Conservation (phyloP, 2,888 invertebrate species). For the Chloroclystis v-ata region DNA sequence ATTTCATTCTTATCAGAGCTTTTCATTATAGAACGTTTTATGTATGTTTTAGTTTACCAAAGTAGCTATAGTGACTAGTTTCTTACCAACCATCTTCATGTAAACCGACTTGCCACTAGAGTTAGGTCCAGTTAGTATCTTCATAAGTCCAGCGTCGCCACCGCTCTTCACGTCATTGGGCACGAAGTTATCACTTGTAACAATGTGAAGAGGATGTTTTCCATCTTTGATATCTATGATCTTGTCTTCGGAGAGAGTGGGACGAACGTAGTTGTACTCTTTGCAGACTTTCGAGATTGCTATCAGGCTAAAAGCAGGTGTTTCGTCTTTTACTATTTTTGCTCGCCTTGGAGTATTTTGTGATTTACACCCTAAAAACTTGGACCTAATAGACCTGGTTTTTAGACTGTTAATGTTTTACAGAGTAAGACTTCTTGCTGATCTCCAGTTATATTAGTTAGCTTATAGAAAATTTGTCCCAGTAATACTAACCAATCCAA, state of each 20-base stretch:
- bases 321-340: too few relatives aligned
- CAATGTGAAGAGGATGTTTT: slow-evolving; percentile 87
- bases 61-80: neutral
- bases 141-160: slow-evolving; percentile 76
- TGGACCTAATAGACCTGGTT: too few relatives aligned
- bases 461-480: too few relatives aligned
- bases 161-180: slow-evolving; percentile 84
- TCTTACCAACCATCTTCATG: slow-evolving; percentile 84
- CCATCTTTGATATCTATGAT: slow-evolving; percentile 81
- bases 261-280: slow-evolving; percentile 82
- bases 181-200: slow-evolving; percentile 82
- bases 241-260: slow-evolving; percentile 77
- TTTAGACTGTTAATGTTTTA: too few relatives aligned
- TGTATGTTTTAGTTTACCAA: neutral
- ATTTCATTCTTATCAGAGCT: too few relatives aligned
- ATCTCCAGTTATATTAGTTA: too few relatives aligned
- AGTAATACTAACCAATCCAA: slow-evolving; percentile 12
- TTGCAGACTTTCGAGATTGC: slow-evolving; percentile 81
- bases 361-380: too few relatives aligned
- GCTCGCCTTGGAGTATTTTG: too few relatives aligned
- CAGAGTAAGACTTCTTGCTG: too few relatives aligned
- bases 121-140: slow-evolving; percentile 93
- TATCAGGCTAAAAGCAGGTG: slow-evolving; percentile 74
- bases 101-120: slow-evolving; percentile 95
- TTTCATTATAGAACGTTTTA: too few relatives aligned